These are phyloP conservation scores for Cricetomys ansorgei DNA, from an alignment of 2,113 vertebrate genomes.

Conservation along the genomic window DNA sequence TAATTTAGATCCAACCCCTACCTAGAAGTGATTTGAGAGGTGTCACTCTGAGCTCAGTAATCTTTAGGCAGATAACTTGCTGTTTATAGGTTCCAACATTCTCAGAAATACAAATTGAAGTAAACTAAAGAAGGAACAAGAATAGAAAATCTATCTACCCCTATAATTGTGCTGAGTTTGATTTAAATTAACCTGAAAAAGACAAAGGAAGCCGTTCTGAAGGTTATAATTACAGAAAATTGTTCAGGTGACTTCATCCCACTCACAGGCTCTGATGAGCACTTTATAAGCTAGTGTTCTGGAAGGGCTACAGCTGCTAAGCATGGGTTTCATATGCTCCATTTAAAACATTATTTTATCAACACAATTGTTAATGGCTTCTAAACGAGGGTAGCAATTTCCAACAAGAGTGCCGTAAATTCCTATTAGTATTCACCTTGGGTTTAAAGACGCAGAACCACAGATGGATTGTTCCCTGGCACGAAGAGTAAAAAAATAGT, in stretches of 20 bases:
- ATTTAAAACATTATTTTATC: conserved; percentile 56
- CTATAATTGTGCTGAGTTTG: not conserved
- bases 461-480: not conserved
- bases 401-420: conserved; percentile 1
- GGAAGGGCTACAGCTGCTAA: conserved; percentile 62
- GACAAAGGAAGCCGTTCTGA: conserved; percentile 66
- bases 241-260: conserved; percentile 76
- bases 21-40: not conserved
- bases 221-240: conserved; percentile 74
- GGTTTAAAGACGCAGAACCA: conserved; percentile 52
- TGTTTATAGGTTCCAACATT: not conserved
- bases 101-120: conserved; percentile 34
- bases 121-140: conserved; percentile 18
- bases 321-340: conserved; percentile 25
- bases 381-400: conserved; percentile 53
- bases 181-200: conserved; percentile 41
- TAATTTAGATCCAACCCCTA: conserved; percentile 2
- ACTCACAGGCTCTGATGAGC: conserved; percentile 62
- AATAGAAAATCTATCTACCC: not conserved
- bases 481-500: conserved; percentile 2
- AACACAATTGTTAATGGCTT: conserved; percentile 69
- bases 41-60: not conserved
- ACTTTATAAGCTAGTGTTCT: conserved; percentile 52
- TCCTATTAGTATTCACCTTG: not conserved
- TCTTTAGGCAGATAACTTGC: not conserved